phyloP scores from a whole-genome alignment of 92 coral and sea anemone species.

The Zoanthus sansibaricus region DNA sequence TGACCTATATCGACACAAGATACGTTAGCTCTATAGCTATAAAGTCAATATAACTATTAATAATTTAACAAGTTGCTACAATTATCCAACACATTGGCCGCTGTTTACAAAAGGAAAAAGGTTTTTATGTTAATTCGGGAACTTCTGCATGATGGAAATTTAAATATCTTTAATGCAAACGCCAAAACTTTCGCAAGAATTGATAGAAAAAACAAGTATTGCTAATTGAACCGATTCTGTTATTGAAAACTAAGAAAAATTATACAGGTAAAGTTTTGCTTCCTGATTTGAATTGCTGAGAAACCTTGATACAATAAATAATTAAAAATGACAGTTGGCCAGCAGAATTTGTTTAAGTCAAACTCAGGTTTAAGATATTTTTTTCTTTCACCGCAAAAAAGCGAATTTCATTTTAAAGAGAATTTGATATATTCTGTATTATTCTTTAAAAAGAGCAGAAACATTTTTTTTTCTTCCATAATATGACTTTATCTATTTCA shows the following conservation, averaged over 20 bases:
- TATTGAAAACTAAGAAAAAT: background rate
- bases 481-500: background rate
- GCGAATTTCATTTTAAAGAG: background rate
- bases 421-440: background rate
- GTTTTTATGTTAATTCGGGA: conserved; percentile 25
- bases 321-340: conserved; percentile 67
- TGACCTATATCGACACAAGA: background rate
- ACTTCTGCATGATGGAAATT: conserved; percentile 7
- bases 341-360: conserved; percentile 80
- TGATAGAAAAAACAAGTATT: background rate
- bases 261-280: background rate
- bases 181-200: background rate
- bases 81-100: conserved; percentile 11
- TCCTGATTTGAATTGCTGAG: conserved; percentile 4
- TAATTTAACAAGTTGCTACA: conserved; percentile 23
- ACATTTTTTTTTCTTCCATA: background rate
- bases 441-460: background rate
- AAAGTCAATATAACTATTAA: conserved; percentile 29
- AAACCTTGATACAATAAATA: conserved; percentile 63
- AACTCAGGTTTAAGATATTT: background rate
- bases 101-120: conserved; percentile 31
- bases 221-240: background rate
- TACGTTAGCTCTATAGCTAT: background rate
- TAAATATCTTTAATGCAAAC: background rate
- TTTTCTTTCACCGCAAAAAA: background rate